A percentile compares a stretch with the other conserved stretches of the same genome.
Conservation (phyloP, 2,888 invertebrate species). For the Halictus ligatus region DNA sequence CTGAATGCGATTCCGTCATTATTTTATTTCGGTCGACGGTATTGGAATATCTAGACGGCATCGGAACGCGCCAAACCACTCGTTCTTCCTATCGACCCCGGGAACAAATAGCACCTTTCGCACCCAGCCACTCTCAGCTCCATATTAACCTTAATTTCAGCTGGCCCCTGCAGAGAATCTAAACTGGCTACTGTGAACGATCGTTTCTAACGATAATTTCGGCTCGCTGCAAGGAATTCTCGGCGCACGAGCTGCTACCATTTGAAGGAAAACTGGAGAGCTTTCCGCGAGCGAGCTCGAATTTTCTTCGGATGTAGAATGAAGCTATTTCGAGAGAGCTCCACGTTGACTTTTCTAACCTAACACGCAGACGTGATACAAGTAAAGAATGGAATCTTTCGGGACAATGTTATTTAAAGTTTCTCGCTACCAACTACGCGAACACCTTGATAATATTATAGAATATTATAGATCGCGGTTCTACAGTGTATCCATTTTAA, state of each 20-base stretch:
- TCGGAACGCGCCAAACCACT: conserved; percentile 41
- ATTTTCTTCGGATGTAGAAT: neutral
- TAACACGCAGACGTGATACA: conserved; percentile 4
- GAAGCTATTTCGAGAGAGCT: conserved; percentile 24
- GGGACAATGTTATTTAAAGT: neutral
- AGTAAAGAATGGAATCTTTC: neutral
- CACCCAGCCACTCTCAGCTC: conserved; percentile 5
- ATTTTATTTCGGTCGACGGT: conserved; percentile 61
- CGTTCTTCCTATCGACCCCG: conserved; percentile 41
- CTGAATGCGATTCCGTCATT: conserved; percentile 59
- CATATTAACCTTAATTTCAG: conserved; percentile 55
- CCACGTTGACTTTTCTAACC: conserved; percentile 55
- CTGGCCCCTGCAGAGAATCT: conserved; percentile 26
- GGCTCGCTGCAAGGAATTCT: conserved; percentile 13
- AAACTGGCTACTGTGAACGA: conserved; percentile 26
- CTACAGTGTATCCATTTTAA: neutral
- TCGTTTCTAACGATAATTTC: conserved; percentile 36
- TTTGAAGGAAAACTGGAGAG: conserved; percentile 10
- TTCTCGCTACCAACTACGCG: neutral
- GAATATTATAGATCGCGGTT: neutral
- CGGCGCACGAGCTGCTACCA: neutral
- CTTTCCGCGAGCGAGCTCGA: neutral
- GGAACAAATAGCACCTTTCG: conserved; percentile 41
- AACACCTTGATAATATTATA: neutral
- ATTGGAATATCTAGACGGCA: conserved; percentile 47